phyloP scores from a whole-genome alignment of 2,797 vertebrate species.

The Molothrus aeneus region DNA sequence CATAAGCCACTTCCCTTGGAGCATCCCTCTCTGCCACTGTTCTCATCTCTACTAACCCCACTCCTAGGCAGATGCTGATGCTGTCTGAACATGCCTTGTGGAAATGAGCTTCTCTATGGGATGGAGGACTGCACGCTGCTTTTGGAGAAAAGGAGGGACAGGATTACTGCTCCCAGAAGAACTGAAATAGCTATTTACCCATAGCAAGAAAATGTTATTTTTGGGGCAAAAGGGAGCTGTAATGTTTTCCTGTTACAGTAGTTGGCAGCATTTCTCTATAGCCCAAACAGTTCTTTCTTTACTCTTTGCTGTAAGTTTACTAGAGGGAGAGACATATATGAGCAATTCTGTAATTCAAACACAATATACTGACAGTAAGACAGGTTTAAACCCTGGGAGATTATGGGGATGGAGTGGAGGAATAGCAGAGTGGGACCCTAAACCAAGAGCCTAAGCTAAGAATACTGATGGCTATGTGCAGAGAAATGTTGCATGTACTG shows the following conservation, averaged over 20 bases:
- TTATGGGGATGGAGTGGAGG: rapidly evolving
- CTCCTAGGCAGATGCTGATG: not conserved
- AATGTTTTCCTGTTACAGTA: slow-evolving; percentile 69
- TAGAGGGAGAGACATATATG: not conserved
- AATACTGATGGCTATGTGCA: not conserved
- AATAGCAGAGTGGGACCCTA: not conserved
- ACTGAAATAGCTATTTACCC: not conserved
- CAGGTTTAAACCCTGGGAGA: not conserved
- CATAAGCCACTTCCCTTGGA: not conserved
- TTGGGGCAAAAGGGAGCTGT: slow-evolving; percentile 54
- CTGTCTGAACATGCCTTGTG: not conserved
- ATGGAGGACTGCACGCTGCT: not conserved
- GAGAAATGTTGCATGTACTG: not conserved
- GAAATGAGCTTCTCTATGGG: not conserved
- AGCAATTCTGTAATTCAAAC: not conserved
- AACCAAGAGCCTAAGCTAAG: not conserved
- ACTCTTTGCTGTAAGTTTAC: not conserved
- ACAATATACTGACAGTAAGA: not conserved
- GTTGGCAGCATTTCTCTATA: slow-evolving; percentile 73
- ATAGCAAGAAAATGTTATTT: slow-evolving; percentile 5
- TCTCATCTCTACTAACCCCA: not conserved
- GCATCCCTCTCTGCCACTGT: rapidly evolving
- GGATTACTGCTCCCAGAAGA: not conserved
- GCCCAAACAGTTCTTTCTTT: slow-evolving; percentile 29
- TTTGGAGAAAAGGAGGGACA: not conserved